Base-by-base conservation (phyloP, 2,888 invertebrate species). In the Patella ulyssiponensis region DNA sequence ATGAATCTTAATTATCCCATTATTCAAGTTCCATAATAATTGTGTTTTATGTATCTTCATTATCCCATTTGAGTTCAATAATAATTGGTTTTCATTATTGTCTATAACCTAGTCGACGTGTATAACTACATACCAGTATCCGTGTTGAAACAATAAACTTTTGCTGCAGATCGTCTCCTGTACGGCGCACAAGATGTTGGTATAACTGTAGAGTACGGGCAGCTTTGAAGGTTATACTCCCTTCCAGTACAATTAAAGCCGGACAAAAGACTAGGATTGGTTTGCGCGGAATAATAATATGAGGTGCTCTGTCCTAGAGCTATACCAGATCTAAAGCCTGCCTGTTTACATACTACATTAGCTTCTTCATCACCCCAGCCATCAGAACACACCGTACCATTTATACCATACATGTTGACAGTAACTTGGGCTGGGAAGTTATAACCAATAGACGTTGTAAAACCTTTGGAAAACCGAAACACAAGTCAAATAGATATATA, bases 321-420 rank as follows among this genome's bases (percentile, higher is more conserved):
- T 4, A 84, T 84, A 15, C 85, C 85, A 1, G 84, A 84, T 20
- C 75, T 78, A 75, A 84, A 87, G 5, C 83, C 85, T 23, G 85
- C 76, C 73, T 86, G 85, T 77, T 81, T 77, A 79, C 87, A 87
- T 0, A 85, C 77, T 3, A 87, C 86, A 20, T 80, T 77, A 2
- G 87, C 86, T 69, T 86, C 86, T 11, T 79, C 82, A 71, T 86
- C 84, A 69, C 82, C 83, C 86, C 86, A 87, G 0, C 80, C 82
- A 20, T 84, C 84, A 7, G 84, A 81, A 80, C 87, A 87, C 11
- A 87, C 83, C 15, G 85, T 83, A 7, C 85, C 86, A 71, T 85
- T 84, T 72, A 86, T 80, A 14, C 85, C 86, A 73, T 85, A 84
- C 70, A 85, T 86, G 75, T 83, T 80, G 12, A 86, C 83, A 12